Evolutionary conservation across 2,888 invertebrate genomes (phyloP).

Genomic region (Synergus laeviventris): DNA sequence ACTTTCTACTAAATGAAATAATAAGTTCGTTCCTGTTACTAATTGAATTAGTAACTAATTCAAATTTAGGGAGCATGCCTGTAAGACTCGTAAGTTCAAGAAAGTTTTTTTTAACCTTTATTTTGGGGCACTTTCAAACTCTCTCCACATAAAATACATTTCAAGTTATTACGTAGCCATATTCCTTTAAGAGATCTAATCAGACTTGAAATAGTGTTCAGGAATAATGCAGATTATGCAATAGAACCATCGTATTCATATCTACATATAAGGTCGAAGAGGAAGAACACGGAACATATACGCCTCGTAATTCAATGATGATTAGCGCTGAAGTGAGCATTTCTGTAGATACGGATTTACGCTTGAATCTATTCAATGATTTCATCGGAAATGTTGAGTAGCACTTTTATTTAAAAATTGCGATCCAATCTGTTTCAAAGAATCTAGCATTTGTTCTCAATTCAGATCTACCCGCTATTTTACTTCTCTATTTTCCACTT

Average conservation of each 20-base stretch:
- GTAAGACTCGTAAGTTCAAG: background rate
- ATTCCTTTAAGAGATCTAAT: conserved; percentile 4
- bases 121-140: background rate
- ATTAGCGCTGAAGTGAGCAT: conserved; percentile 23
- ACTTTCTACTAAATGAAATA: too few species aligned
- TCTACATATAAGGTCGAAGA: conserved; percentile 29
- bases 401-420: conserved; percentile 15
- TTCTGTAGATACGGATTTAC: conserved; percentile 32
- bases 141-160: background rate
- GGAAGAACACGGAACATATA: conserved; percentile 23
- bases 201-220: background rate
- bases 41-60: too few species aligned
- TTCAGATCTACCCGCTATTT: background rate
- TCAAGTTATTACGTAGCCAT: background rate
- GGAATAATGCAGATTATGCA: conserved; percentile 20
- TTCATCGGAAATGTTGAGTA: background rate
- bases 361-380: conserved; percentile 28
- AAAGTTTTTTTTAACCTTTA: background rate
- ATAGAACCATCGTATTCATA: conserved; percentile 13
- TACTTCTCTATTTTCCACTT: background rate
- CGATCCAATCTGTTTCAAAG: too few species aligned
- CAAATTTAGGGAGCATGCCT: too few species aligned
- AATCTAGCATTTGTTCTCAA: background rate
- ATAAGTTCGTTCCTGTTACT: too few species aligned
- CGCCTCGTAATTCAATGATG: conserved; percentile 8